phyloP scores from a whole-genome alignment of 2,888 invertebrate species.

The Drosophila buzzatii region DNA sequence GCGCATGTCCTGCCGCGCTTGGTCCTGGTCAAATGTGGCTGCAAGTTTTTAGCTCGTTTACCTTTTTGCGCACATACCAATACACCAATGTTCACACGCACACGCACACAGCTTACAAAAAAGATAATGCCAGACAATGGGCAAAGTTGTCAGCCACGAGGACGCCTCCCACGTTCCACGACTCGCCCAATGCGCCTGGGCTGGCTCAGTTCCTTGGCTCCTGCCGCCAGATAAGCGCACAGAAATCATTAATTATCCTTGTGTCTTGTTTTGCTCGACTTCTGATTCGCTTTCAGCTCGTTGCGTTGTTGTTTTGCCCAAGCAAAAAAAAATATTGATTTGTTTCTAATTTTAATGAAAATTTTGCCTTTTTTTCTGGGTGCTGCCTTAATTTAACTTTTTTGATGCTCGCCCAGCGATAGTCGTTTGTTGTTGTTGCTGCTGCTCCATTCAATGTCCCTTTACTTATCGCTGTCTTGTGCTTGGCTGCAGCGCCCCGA shows the following conservation, averaged over 20 bases:
- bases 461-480: constrained; percentile 78
- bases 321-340: constrained; percentile 74
- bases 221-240: constrained; percentile 80
- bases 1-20: constrained; percentile 67
- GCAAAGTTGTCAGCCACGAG: constrained; percentile 67
- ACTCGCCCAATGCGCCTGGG: neutral
- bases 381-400: constrained; percentile 76
- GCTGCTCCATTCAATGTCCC: constrained; percentile 50
- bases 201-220: constrained; percentile 16
- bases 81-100: constrained; percentile 10
- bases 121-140: constrained; percentile 82
- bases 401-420: constrained; percentile 72
- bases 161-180: constrained; percentile 4
- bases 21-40: constrained; percentile 73
- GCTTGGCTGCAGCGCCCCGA: constrained; percentile 74
- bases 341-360: constrained; percentile 81
- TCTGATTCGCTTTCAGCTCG: constrained; percentile 66
- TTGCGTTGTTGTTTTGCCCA: constrained; percentile 9
- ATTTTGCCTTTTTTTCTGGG: constrained; percentile 57
- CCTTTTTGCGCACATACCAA: constrained; percentile 67
- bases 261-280: constrained; percentile 82
- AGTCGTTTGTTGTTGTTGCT: constrained; percentile 50
- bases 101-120: constrained; percentile 58
- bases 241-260: constrained; percentile 85
- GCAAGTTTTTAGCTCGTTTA: constrained; percentile 70